Evolutionary conservation across 2,888 invertebrate species (phyloP).

Genomic region (Hemaris fuciformis): DNA sequence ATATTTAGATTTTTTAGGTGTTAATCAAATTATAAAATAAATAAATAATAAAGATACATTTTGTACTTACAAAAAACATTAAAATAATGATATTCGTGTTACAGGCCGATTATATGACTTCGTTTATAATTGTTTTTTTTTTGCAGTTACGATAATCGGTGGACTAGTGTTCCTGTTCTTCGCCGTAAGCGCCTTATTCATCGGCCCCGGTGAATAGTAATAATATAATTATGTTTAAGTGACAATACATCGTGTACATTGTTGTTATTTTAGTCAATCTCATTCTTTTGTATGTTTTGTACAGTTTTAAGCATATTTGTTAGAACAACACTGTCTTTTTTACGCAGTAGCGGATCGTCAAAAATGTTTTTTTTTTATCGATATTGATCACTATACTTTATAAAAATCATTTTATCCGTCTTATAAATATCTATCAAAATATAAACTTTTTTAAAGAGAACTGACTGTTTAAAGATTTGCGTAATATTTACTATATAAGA

Average conservation of each 20-base stretch:
- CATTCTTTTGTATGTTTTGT: constrained; percentile 18
- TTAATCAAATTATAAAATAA: no score
- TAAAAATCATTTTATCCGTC: no score
- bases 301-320: neutral
- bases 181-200: constrained; percentile 94
- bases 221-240: constrained; percentile 45
- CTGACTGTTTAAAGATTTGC: no score
- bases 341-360: neutral
- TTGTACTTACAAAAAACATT: no score
- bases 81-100: no score
- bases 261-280: constrained; percentile 35
- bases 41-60: no score
- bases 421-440: no score
- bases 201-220: constrained; percentile 85
- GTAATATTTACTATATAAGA: no score
- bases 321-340: neutral
- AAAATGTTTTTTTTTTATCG: neutral
- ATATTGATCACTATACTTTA: no score
- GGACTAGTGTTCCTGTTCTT: constrained; percentile 97
- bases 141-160: constrained; percentile 96
- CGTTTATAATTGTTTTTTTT: constrained; percentile 44
- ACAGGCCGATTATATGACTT: neutral
- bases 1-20: no score
- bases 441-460: no score
- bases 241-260: constrained; percentile 47